phyloP scores from a whole-genome alignment of 2,797 vertebrate genomes.

The Ptychadena robeensis region DNA sequence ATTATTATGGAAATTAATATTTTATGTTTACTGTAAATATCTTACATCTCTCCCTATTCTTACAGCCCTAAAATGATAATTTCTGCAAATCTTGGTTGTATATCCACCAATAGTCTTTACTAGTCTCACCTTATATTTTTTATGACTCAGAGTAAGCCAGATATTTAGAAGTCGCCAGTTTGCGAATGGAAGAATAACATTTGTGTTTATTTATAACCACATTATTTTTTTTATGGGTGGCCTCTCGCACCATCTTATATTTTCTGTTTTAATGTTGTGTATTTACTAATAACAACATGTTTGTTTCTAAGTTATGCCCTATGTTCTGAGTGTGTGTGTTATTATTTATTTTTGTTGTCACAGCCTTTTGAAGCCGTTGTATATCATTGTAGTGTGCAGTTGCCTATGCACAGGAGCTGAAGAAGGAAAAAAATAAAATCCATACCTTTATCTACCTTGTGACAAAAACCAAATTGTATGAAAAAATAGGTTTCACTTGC shows the following conservation, averaged over 20 bases:
- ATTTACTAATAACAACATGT: constrained; percentile 61
- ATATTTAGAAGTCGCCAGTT: neutral
- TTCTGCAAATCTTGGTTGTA: neutral
- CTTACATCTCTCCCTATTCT: too few species aligned
- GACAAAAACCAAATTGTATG: constrained; percentile 67
- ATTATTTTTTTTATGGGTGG: constrained; percentile 5
- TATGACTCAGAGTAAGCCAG: neutral
- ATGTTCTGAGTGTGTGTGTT: constrained; percentile 48
- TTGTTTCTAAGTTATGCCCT: constrained; percentile 24
- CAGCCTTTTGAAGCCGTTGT: constrained; percentile 59
- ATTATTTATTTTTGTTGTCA: constrained; percentile 52
- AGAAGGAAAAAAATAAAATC: constrained; percentile 46
- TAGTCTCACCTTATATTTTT: neutral
- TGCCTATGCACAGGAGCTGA: constrained; percentile 9
- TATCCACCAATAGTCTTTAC: neutral
- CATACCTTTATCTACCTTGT: constrained; percentile 66
- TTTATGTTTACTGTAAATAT: too few species aligned
- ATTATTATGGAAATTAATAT: too few species aligned
- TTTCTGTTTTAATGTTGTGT: constrained; percentile 8
- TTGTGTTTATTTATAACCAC: constrained; percentile 10
- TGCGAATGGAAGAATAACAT: neutral
- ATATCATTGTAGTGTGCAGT: constrained; percentile 48
- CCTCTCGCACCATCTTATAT: constrained; percentile 5
- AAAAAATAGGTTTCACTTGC: constrained; percentile 64
- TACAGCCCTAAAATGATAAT: neutral